phyloP scores from a whole-genome alignment of 2,888 invertebrate species.

The Andricus quercusramuli region DNA sequence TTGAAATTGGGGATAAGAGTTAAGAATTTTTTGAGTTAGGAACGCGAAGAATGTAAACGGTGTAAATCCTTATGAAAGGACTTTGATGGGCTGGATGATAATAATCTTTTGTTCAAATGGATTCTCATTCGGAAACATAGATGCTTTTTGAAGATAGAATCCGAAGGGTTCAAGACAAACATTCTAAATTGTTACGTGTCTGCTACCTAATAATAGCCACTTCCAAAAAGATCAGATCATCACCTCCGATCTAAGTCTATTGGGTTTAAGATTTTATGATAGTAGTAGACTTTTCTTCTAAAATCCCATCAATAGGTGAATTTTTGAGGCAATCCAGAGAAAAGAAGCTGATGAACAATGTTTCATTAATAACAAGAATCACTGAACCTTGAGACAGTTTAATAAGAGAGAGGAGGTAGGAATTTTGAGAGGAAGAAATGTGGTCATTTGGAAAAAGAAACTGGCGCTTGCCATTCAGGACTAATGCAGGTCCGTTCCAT shows the following conservation, averaged over 20 bases:
- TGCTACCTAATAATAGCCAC: slow-evolving; percentile 17
- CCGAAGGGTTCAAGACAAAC: not conserved
- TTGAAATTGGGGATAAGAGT: not conserved
- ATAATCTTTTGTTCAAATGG: not conserved
- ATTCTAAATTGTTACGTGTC: slow-evolving; percentile 6
- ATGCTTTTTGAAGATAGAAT: slow-evolving; percentile 8
- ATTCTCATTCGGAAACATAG: slow-evolving; percentile 12
- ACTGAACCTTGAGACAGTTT: slow-evolving; percentile 7
- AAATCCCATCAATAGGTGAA: too few species aligned
- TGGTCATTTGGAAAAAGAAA: slow-evolving; percentile 32
- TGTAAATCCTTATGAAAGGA: slow-evolving; percentile 6
- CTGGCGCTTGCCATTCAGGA: slow-evolving; percentile 39
- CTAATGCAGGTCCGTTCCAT: slow-evolving; percentile 28
- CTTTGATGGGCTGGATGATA: slow-evolving; percentile 10
- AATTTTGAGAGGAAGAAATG: slow-evolving; percentile 26
- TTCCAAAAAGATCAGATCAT: not conserved
- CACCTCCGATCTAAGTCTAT: not conserved
- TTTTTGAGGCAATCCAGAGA: not conserved
- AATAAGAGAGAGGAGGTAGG: slow-evolving; percentile 6
- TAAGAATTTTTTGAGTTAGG: not conserved
- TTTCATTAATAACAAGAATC: not conserved
- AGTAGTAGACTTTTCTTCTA: not conserved
- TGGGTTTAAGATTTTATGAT: not conserved
- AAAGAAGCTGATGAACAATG: not conserved
- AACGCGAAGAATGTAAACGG: not conserved